These are phyloP conservation scores for Phortica magna DNA, from an alignment of 2,888 invertebrate species.

Conservation along the genomic window DNA sequence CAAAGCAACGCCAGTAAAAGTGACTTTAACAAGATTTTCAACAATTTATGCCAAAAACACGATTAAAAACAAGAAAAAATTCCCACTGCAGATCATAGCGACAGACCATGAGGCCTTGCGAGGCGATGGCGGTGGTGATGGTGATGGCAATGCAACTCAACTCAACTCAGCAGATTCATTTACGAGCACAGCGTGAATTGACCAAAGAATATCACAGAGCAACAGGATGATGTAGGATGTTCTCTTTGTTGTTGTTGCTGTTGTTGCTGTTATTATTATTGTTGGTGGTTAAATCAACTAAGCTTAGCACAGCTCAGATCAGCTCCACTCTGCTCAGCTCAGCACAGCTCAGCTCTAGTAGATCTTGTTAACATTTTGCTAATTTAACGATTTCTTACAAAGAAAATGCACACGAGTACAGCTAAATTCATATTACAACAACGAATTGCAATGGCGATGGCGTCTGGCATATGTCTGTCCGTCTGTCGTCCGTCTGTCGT, in stretches of 20 bases:
- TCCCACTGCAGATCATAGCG: background rate
- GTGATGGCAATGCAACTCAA: background rate
- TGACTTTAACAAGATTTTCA: too few species aligned
- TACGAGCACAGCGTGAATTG: slow-evolving; percentile 28
- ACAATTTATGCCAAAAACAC: too few species aligned
- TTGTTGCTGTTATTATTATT: slow-evolving; percentile 46
- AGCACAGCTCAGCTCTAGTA: slow-evolving; percentile 23
- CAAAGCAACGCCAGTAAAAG: too few species aligned
- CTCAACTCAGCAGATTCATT: slow-evolving; percentile 28
- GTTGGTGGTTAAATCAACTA: slow-evolving; percentile 12
- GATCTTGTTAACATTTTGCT: slow-evolving; percentile 34
- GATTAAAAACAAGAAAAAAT: background rate
- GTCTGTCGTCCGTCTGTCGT: background rate
- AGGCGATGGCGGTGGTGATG: background rate
- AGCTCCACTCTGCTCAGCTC: slow-evolving; percentile 1
- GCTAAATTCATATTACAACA: background rate
- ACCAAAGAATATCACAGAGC: background rate
- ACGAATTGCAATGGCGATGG: background rate
- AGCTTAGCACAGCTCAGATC: slow-evolving; percentile 24
- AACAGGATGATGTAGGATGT: background rate
- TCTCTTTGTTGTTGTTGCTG: slow-evolving; percentile 51
- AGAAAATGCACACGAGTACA: slow-evolving; percentile 19
- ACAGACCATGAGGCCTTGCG: background rate
- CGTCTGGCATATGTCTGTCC: background rate
- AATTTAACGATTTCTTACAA: slow-evolving; percentile 33